Evolutionary conservation across 1,140 invertebrate genomes (phyloP).

Genomic region (Subanguina moxae): DNA sequence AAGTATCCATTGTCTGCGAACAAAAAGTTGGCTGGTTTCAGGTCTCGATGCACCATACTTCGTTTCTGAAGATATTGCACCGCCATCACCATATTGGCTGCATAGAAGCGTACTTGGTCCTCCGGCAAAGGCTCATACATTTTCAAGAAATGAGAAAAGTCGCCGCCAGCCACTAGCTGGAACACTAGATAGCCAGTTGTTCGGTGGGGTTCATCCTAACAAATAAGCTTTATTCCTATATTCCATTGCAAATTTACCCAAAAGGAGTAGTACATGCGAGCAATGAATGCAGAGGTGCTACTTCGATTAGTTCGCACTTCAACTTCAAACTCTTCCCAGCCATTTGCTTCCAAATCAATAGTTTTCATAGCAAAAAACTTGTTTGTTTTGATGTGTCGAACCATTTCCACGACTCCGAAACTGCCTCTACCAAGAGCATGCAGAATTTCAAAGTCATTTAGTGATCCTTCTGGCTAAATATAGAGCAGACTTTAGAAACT

Average conservation of each 20-base stretch:
- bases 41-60: background rate
- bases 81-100: background rate
- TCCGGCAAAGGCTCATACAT: too few relatives aligned
- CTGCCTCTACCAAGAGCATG: background rate
- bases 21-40: conserved; percentile 7
- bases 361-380: background rate
- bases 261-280: too few relatives aligned
- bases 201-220: too few relatives aligned
- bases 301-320: too few relatives aligned
- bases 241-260: too few relatives aligned
- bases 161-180: too few relatives aligned
- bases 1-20: background rate
- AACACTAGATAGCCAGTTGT: too few relatives aligned
- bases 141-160: too few relatives aligned
- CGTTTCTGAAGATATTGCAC: background rate
- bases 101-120: background rate
- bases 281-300: too few relatives aligned
- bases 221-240: too few relatives aligned
- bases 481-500: background rate
- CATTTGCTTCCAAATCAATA: too few relatives aligned
- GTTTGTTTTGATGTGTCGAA: background rate
- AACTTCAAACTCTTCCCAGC: too few relatives aligned
- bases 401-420: background rate
- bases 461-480: background rate
- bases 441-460: background rate